Evolutionary conservation across 2,797 vertebrate species (phyloP).

Genomic region (Ctenopoma kingsleyae): DNA sequence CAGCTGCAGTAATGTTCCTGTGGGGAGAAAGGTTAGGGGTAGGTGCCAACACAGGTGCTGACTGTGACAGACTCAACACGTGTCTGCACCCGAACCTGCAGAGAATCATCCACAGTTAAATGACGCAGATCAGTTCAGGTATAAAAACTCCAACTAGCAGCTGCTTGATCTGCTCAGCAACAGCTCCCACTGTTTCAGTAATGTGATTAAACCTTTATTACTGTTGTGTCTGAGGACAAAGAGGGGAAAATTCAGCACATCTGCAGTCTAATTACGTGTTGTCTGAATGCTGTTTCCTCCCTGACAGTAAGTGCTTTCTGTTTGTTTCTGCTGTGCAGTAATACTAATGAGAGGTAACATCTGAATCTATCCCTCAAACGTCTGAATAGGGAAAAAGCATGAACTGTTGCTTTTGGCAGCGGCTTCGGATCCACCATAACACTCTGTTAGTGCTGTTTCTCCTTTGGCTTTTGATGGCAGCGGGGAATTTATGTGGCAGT

Average conservation of each 20-base stretch:
- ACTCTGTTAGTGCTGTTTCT: conserved; percentile 75
- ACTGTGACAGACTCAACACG: conserved; percentile 42
- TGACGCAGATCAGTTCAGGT: background rate
- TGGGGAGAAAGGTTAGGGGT: conserved; percentile 1
- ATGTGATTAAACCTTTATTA: conserved; percentile 11
- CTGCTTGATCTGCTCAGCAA: conserved; percentile 1
- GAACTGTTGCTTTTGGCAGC: conserved; percentile 81
- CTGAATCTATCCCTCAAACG: conserved; percentile 73
- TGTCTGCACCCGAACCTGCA: conserved; percentile 30
- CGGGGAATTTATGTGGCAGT: conserved; percentile 85
- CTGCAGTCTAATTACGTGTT: conserved; percentile 32
- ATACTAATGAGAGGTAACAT: conserved; percentile 72
- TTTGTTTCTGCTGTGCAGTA: conserved; percentile 43
- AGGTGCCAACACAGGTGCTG: conserved; percentile 69
- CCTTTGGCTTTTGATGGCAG: conserved; percentile 72
- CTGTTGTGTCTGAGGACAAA: conserved; percentile 9
- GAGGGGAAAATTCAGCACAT: conserved; percentile 37
- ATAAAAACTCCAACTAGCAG: conserved; percentile 49
- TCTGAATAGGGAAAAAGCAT: conserved; percentile 68
- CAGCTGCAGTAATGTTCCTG: conserved; percentile 39
- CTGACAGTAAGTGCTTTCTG: conserved; percentile 48
- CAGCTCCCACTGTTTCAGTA: background rate
- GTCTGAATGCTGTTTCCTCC: conserved; percentile 12
- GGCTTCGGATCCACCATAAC: conserved; percentile 70
- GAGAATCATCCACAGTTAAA: too few relatives aligned